A percentile compares a stretch with the other conserved stretches of the same genome.
Conservation (phyloP, 1,140 invertebrate genomes). For the Calephelis nemesis region DNA sequence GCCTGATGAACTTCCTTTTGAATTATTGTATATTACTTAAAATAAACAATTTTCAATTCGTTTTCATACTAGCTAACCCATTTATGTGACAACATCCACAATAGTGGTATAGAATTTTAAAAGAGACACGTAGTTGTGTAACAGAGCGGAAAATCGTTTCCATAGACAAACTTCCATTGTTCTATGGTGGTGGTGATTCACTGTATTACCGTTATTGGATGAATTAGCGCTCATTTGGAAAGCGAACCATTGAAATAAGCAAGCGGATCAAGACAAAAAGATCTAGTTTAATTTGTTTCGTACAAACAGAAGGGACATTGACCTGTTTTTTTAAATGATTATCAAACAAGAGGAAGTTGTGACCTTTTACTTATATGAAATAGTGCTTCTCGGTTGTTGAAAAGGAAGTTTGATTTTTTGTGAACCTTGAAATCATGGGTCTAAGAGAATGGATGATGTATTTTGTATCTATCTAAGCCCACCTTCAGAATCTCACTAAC, state of each 20-base stretch:
- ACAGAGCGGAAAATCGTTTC: slow-evolving; percentile 55
- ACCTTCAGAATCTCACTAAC: no score
- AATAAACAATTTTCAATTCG: neutral
- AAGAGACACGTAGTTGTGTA: slow-evolving; percentile 28
- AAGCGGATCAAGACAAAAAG: slow-evolving; percentile 18
- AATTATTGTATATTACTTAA: no score
- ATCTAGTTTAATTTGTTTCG: neutral
- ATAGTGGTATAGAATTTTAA: slow-evolving; percentile 17
- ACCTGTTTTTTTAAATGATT: no score
- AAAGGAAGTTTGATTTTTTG: no score
- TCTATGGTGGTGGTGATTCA: slow-evolving; percentile 51
- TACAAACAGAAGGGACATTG: neutral
- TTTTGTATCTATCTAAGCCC: no score
- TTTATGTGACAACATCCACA: slow-evolving; percentile 25
- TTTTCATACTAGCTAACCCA: neutral
- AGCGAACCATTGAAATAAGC: slow-evolving; percentile 31
- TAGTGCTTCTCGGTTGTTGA: no score
- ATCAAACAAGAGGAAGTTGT: no score
- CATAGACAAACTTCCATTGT: slow-evolving; percentile 47
- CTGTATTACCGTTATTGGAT: slow-evolving; percentile 49
- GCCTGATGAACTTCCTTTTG: no score
- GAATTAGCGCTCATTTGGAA: slow-evolving; percentile 40
- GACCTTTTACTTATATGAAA: no score
- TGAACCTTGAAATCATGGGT: no score
- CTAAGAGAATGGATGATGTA: no score